Percentiles rank a stretch among this genome's conserved stretches.
Evolutionary conservation across 2,113 vertebrate genomes (phyloP).

Genomic region (Elachura formosa): DNA sequence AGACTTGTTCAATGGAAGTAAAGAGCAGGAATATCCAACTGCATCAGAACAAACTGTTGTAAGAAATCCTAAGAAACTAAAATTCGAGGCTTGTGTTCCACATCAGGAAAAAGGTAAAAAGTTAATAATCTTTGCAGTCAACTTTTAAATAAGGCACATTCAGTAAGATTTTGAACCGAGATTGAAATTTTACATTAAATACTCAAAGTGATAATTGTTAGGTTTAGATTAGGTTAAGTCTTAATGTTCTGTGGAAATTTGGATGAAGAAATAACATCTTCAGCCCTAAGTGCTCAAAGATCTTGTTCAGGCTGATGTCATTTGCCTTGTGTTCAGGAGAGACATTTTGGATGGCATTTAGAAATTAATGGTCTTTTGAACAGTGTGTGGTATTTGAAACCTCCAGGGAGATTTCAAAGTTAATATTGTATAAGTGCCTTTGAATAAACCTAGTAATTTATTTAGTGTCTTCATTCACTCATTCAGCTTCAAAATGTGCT

Average conservation of each 20-base stretch:
- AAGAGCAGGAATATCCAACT: background rate
- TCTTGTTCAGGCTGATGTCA: background rate
- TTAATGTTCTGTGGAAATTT: background rate
- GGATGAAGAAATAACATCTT: background rate
- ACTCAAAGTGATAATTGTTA: background rate
- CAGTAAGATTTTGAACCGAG: background rate
- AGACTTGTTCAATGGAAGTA: background rate
- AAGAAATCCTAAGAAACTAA: background rate
- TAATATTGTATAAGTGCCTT: constrained; percentile 5
- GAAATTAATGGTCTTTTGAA: constrained; percentile 6
- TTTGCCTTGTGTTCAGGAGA: background rate
- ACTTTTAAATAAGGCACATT: background rate
- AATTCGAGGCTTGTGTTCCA: background rate
- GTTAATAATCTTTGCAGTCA: background rate
- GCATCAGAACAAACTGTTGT: background rate
- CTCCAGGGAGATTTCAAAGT: constrained; percentile 1
- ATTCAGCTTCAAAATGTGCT: background rate
- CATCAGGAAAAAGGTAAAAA: background rate
- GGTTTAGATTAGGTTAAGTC: background rate
- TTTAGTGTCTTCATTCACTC: background rate
- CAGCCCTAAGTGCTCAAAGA: background rate
- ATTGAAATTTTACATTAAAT: background rate
- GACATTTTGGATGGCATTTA: background rate
- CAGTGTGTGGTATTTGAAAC: background rate
- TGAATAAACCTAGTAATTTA: constrained; percentile 3